Evolutionary conservation across 2,113 vertebrate species (phyloP), one percentile per base, ranked within the genome.

Genomic region (Peromyscus leucopus): DNA sequence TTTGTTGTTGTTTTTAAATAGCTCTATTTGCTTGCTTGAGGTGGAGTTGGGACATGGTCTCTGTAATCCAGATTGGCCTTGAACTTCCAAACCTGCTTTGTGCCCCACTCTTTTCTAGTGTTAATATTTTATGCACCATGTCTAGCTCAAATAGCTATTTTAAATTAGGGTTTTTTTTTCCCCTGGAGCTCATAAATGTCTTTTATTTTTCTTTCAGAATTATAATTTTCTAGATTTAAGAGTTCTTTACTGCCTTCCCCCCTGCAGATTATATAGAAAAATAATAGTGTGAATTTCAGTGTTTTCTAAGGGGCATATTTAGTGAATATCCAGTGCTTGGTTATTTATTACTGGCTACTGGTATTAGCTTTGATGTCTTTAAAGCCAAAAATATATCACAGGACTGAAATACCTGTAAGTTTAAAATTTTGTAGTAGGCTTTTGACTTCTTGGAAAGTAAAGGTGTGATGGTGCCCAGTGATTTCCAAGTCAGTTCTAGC

Each of bases 131-230:
- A 75, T 26, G n/a, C 16, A 90, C 57, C 39, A 48, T 16, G n/a
- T 57, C 26, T 12, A 42, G 51, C 24, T 61, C n/a, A 89, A 31
- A 63, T 94, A 76, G 59, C 67, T 91, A 5, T 95, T 80, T 93
- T 46, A 94, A 74, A 85, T 76, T 80, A 55, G 26, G 46, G 6
- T 31, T 74, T 48, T n/a, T 72, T 15, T 74, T 39, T 15, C 57
- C 46, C 65, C 7, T 75, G n/a, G 22, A 75, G 84, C 42, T 79
- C 28, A 12, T 94, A 63, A 87, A 7, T 94, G 39, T 15, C 57
- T 7, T 93, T 92, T 95, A n/a, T 57, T 96, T 95, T 74, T 42
- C 57, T 84, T 95, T 97, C n/a, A 76, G 33, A 85, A 80, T 93
- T 91, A 6, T 79, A 24, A 76, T 97, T 96, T 86, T 1, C 79